Evolutionary conservation across 2,888 invertebrate species (phyloP), one percentile per base, ranked within the genome.

Genomic region (Caenorhabditis sp.): DNA sequence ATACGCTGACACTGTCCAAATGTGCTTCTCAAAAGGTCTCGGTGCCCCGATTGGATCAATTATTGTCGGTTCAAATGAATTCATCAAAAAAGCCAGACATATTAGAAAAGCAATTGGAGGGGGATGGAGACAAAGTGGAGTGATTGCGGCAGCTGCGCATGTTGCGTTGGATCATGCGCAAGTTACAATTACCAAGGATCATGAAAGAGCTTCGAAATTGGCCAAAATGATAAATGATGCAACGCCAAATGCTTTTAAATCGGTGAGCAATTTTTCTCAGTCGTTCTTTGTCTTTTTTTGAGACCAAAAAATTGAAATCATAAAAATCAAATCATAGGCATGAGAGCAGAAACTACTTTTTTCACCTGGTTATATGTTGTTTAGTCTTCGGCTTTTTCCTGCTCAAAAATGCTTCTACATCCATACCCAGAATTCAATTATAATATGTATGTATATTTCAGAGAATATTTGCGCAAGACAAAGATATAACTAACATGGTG

Each of bases 71-170:
- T 91, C 76, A 3, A 70, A 77, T 59, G 79, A 77, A 8, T 82
- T 84, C 64, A 82, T 84, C 62, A 73, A 70, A n/a, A 62, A 64
- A 14, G 81, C 80, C 2, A 57, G 76, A 52, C 66, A 70, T 20
- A 67, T 58, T 31, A 58, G 82, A 25, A 83, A 83, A 60, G 93
- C 92, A 58, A 88, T 97, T 54, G 97, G 97, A 25, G 97, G 97
- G 36, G 95, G 93, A 1, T 94, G 95, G 95, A 91, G 97, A 66
- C 97, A 97, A 89, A 92, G 91, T 52, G 97, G 97, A 5, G 91
- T 96, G 58, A 87, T 97, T 62, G 96, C 95, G 0, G 95, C 95
- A 0, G 93, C 95, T 0, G 95, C 94, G 0, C 85, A 94, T 3
- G 92, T 93, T 27, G 93, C 94, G 0, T 88, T 97, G n/a, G 92